Conservation (phyloP, 2,888 invertebrate species). For the Sinopyrophorus schimmeli region DNA sequence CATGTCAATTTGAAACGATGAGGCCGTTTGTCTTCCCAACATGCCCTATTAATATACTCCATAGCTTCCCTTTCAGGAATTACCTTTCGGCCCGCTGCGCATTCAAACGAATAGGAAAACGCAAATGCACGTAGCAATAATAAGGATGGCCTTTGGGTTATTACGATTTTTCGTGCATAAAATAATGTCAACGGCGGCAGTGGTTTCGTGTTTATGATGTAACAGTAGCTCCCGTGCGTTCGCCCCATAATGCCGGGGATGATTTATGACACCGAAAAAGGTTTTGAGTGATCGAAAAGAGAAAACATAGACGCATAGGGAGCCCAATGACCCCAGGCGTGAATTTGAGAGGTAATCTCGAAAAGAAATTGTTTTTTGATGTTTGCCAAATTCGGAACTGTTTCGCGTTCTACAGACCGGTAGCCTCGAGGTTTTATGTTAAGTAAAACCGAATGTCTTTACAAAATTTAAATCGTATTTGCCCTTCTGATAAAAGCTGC, state of each 20-base stretch:
- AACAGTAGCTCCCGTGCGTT: too few species aligned
- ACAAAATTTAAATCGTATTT: conserved; percentile 19
- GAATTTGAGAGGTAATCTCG: conserved; percentile 44
- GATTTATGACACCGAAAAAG: conserved; percentile 39
- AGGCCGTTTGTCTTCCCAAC: conserved; percentile 33
- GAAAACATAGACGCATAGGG: conserved; percentile 33
- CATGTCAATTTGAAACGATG: conserved; percentile 34
- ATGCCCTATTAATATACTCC: conserved; percentile 34
- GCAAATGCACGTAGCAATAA: conserved; percentile 26
- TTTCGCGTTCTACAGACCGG: conserved; percentile 21
- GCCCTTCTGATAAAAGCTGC: too few species aligned
- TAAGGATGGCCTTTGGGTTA: conserved; percentile 30
- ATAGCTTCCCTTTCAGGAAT: conserved; percentile 25
- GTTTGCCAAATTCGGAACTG: conserved; percentile 35
- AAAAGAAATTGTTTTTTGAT: conserved; percentile 42
- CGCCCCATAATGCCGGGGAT: conserved; percentile 27
- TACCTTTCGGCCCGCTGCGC: conserved; percentile 27
- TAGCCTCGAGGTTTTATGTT: conserved; percentile 22
- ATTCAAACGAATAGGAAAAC: conserved; percentile 20
- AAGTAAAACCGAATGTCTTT: conserved; percentile 21
- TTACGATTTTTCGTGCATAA: conserved; percentile 26
- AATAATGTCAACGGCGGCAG: conserved; percentile 17
- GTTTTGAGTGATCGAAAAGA: conserved; percentile 37
- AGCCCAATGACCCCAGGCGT: conserved; percentile 41
- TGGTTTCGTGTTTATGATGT: conserved; percentile 13